Conservation (phyloP, 2,888 invertebrate species). For the Himalopsyche japonica region DNA sequence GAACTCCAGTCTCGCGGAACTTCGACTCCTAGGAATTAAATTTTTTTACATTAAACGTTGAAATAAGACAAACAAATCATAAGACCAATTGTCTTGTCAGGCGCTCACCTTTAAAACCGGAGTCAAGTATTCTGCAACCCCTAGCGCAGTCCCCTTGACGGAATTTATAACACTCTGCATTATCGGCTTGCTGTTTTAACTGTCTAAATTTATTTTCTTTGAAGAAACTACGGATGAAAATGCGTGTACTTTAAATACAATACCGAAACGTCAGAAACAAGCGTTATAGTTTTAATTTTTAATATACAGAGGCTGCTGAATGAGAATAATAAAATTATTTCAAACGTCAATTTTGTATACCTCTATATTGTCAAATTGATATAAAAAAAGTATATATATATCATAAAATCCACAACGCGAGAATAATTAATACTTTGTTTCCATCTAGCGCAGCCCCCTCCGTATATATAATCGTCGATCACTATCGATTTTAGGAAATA, state of each 20-base stretch:
- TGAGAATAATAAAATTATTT: no score
- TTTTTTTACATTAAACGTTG: slow-evolving; percentile 9
- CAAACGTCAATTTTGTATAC: no score
- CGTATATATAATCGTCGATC: no score
- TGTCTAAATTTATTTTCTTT: neutral
- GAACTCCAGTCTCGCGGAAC: slow-evolving; percentile 94
- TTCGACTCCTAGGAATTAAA: slow-evolving; percentile 78
- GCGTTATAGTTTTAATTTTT: neutral
- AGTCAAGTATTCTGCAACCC: slow-evolving; percentile 94
- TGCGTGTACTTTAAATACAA: neutral
- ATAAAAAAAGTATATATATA: no score
- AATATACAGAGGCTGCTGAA: no score
- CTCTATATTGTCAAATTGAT: no score
- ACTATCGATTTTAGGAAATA: no score
- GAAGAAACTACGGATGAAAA: neutral
- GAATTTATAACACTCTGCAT: slow-evolving; percentile 97
- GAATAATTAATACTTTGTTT: no score
- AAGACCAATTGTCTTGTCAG: neutral
- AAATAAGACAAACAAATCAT: slow-evolving; percentile 20
- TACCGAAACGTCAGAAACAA: neutral
- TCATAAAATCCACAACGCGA: no score
- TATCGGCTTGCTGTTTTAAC: slow-evolving; percentile 20
- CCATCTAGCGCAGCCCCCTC: no score
- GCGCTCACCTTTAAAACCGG: slow-evolving; percentile 87
- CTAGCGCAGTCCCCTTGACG: slow-evolving; percentile 92